Evolutionary conservation across 2,888 invertebrate species (phyloP), one percentile per base, ranked within the genome.

Genomic region (Entomobrya multifasciata): DNA sequence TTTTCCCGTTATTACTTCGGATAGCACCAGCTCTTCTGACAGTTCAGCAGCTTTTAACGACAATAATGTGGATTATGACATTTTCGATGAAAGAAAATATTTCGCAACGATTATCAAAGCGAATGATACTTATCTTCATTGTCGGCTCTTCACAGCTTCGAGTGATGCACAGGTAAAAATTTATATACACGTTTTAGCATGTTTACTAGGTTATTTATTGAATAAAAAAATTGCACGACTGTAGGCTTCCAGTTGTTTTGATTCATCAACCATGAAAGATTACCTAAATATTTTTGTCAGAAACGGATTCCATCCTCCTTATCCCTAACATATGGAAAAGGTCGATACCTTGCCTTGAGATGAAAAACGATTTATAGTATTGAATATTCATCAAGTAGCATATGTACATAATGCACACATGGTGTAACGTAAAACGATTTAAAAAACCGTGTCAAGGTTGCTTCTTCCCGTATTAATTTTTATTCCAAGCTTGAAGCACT

Each of bases 51-150:
- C n/a, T 1, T n/a, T 47, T n/a, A 6, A n/a, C 67, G 3, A 8
- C 1, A 57, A 81, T 1, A 13, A 41, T 22, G 60, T 25, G 27
- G 44, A 81, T 41, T 76, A 70, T 60, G 70, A 77, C 27, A 49
- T 70, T 17, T 0, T 41, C 10, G 85, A 87, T 15, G 86, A 85
- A 17, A 81, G 86, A 47, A 86, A 88, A 20, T 83, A 84, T 57
- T 89, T 89, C 60, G 88, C 86, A 6, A 72, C 76, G 15, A 87
- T 89, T 27, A 67, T 88, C 25, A 87, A 86, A 81, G 86, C 89
- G 10, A 89, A 88, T 82, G 88, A 87, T n/a, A 84, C 87, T 25
- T 89, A 89, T 57, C 80, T 88, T 1, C 89, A 89, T 41, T 87
- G 86, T 25, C 86, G 89, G 0, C 86, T 89, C 17, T 88, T 89